phyloP scores from a whole-genome alignment of 2,797 vertebrate genomes.

The Phoebastria nigripes region DNA sequence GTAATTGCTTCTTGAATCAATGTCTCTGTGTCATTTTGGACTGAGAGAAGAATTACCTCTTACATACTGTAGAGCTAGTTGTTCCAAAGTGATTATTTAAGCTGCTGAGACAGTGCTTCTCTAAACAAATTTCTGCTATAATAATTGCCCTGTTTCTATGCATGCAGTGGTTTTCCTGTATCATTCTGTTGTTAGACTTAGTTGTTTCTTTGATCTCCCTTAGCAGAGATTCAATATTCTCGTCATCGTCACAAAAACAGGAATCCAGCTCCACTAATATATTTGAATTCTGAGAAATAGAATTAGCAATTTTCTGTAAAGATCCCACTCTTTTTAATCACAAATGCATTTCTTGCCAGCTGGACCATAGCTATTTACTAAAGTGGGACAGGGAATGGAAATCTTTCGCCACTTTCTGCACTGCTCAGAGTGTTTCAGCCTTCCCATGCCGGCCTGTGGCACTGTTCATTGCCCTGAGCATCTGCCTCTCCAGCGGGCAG shows the following conservation, averaged over 20 bases:
- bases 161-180: not conserved
- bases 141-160: not conserved
- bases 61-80: not conserved
- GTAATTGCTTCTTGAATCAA: not conserved
- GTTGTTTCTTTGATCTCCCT: not conserved
- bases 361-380: not conserved
- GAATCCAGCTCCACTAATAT: not conserved
- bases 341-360: not conserved
- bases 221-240: not conserved
- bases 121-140: not conserved
- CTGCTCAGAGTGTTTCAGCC: not conserved
- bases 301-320: not conserved
- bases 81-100: slow-evolving; percentile 1
- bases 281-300: not conserved
- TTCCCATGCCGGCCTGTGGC: not conserved
- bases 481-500: not conserved
- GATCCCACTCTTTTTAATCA: not conserved
- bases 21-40: not conserved
- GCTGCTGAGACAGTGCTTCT: not conserved
- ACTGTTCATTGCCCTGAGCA: not conserved
- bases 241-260: not conserved
- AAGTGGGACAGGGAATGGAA: not conserved
- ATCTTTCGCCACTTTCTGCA: not conserved
- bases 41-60: not conserved
- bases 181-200: not conserved